Percentiles rank a stretch among this genome's conserved stretches.
phyloP scores from a whole-genome alignment of 1,140 invertebrate species.

The Diachasma alloeum region DNA sequence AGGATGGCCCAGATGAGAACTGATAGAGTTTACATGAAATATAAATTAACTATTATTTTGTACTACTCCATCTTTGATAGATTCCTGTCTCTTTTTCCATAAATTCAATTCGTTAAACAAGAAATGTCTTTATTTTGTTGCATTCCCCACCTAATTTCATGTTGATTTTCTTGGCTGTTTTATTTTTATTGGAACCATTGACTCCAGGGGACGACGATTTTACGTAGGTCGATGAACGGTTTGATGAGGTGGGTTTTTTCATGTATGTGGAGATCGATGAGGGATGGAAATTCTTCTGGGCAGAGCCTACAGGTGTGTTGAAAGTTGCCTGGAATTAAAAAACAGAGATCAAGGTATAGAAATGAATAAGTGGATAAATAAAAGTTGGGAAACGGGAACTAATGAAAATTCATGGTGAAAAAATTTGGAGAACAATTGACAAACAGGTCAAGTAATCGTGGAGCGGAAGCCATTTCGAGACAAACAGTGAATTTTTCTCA shows the following conservation, averaged over 20 bases:
- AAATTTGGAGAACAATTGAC: constrained; percentile 71
- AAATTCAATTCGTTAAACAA: neutral
- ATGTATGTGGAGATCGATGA: constrained; percentile 79
- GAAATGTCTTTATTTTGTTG: neutral
- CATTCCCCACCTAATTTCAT: neutral
- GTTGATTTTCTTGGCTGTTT: neutral
- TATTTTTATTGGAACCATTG: constrained; percentile 13
- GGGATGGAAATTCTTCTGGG: constrained; percentile 78
- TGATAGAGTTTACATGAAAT: neutral
- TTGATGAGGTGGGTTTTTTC: constrained; percentile 73
- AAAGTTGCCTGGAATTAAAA: too few species aligned
- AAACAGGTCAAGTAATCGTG: too few species aligned
- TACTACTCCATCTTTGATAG: neutral
- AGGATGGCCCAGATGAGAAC: neutral
- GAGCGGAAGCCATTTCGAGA: too few species aligned
- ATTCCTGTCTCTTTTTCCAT: neutral
- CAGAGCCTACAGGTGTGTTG: constrained; percentile 74
- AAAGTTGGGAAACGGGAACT: too few species aligned
- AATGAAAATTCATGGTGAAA: too few species aligned
- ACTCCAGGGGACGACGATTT: constrained; percentile 29
- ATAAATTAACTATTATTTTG: neutral
- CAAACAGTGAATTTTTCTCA: too few species aligned
- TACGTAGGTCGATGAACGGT: neutral
- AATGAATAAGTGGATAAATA: too few species aligned
- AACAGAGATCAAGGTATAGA: too few species aligned